phyloP scores from a whole-genome alignment of 2,888 invertebrate species.

The Drosophila prostipennis region DNA sequence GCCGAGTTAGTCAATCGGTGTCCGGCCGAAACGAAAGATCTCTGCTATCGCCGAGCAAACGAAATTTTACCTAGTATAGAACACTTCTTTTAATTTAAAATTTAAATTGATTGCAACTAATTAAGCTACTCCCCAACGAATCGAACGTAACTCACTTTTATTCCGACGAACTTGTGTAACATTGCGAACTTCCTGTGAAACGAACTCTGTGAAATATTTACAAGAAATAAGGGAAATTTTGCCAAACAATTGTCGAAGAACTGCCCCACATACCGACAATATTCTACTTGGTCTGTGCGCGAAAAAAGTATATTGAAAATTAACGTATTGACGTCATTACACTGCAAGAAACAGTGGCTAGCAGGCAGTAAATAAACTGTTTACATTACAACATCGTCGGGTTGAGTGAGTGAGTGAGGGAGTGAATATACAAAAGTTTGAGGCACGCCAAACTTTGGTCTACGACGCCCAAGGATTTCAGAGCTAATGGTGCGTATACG shows the following conservation, averaged over 20 bases:
- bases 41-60: conserved; percentile 66
- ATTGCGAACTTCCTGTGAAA: conserved; percentile 20
- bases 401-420: conserved; percentile 56
- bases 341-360: conserved; percentile 59
- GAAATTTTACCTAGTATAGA: conserved; percentile 55
- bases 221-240: conserved; percentile 13
- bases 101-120: conserved; percentile 40
- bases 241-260: conserved; percentile 31
- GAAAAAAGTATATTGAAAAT: conserved; percentile 46
- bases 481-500: conserved; percentile 79
- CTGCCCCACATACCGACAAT: conserved; percentile 36
- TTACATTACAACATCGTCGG: conserved; percentile 50
- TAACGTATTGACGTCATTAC: conserved; percentile 73
- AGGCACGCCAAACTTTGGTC: conserved; percentile 58
- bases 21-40: conserved; percentile 85
- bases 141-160: conserved; percentile 8
- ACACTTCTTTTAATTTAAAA: conserved; percentile 38
- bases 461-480: conserved; percentile 74
- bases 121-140: conserved; percentile 28
- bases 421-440: conserved; percentile 36
- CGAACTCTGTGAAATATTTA: conserved; percentile 21
- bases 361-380: conserved; percentile 60
- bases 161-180: conserved; percentile 15
- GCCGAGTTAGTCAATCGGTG: conserved; percentile 84
- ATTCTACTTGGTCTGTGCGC: conserved; percentile 23